A percentile compares a stretch with the other conserved stretches of the same genome.
phyloP scores from a whole-genome alignment of 2,113 vertebrate genomes.

The Sitta europaea region DNA sequence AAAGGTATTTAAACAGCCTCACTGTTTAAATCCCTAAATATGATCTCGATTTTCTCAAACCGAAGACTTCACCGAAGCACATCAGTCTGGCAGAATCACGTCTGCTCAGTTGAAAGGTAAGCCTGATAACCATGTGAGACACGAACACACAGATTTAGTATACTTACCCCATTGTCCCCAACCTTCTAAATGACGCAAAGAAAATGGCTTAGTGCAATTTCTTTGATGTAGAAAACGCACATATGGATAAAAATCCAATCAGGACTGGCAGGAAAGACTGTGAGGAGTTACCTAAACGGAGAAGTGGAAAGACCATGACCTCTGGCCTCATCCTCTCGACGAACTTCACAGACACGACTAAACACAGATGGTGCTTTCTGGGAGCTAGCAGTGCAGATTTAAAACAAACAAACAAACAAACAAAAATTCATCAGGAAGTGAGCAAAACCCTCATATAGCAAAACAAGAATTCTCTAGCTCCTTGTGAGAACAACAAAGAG shows the following conservation, averaged over 20 bases:
- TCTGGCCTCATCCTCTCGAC: conserved; percentile 69
- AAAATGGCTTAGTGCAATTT: conserved; percentile 3
- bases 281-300: conserved; percentile 73
- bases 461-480: background rate
- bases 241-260: background rate
- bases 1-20: background rate
- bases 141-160: background rate
- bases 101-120: background rate
- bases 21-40: too few relatives aligned
- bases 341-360: conserved; percentile 82
- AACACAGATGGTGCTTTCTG: conserved; percentile 81
- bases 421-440: background rate
- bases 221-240: background rate
- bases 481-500: background rate
- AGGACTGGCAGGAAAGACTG: background rate
- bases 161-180: background rate
- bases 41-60: background rate
- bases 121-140: background rate
- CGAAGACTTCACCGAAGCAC: background rate
- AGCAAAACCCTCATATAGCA: background rate
- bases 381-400: conserved; percentile 56
- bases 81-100: background rate
- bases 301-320: conserved; percentile 52
- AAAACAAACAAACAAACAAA: conserved; percentile 39
- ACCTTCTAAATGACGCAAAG: conserved; percentile 15